Percentiles rank a stretch among this genome's conserved stretches.
Conservation (phyloP, 2,113 vertebrate species). For the Andinoacara biseriatus region DNA sequence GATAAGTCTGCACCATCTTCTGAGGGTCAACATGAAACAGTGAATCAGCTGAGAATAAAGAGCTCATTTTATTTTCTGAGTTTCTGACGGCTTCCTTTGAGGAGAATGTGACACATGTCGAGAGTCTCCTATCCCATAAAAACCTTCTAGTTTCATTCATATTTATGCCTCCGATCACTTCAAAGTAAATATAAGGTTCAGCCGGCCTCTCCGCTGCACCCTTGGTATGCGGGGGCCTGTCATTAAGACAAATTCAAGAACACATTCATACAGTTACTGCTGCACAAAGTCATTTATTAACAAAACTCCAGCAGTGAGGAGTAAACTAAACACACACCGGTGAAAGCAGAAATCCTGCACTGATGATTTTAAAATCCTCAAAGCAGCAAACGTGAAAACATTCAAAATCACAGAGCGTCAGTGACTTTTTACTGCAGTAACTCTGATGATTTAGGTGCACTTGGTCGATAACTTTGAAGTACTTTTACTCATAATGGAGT, state of each 20-base stretch:
- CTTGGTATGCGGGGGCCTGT: not conserved
- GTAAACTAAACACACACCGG: no score
- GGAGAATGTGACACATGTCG: not conserved
- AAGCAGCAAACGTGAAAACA: not conserved
- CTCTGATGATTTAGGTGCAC: not conserved
- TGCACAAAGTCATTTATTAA: not conserved
- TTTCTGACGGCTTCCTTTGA: conserved; percentile 4
- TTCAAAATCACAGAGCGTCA: not conserved
- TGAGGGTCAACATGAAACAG: not conserved
- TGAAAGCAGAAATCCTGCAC: no score
- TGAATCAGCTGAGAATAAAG: not conserved
- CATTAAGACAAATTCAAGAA: not conserved
- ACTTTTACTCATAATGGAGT: no score
- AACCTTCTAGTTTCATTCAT: conserved; percentile 5
- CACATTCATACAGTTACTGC: accelerated
- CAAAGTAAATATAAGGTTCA: conserved; percentile 27
- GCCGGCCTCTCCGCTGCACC: not conserved
- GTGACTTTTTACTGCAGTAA: not conserved
- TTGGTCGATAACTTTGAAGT: not conserved
- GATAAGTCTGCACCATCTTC: not conserved
- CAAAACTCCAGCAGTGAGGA: not conserved
- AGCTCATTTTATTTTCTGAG: not conserved
- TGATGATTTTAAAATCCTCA: not conserved
- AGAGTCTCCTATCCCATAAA: not conserved
- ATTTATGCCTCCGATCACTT: conserved; percentile 22